Base-by-base conservation (phyloP, 2,888 invertebrate species). In the Dioctria linearis region DNA sequence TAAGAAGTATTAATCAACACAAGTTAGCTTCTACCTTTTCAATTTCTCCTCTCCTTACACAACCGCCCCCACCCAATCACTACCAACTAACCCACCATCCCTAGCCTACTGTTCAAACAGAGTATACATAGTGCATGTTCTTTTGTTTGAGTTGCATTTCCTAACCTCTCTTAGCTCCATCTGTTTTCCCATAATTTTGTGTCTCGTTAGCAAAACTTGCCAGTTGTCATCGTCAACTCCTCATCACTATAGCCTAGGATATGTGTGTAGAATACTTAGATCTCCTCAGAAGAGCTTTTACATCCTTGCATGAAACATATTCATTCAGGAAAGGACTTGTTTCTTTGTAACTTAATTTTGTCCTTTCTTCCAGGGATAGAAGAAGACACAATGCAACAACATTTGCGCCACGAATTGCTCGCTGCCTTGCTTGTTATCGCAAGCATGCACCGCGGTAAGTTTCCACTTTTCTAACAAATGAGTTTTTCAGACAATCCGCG, bases 371-470 rank as follows among this genome's bases (percentile, higher is more conserved):
- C 59, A 59, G 75, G 75, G 61, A 75, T 11, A 51, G 25, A 25
- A 25, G 25, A 75, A 13, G 25, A 71, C 75, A 80, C 59, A 59
- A 75, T 75, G 80, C 75, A 80, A 43, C 57, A 80, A 57, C 46
- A 67, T 78, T 78, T 80, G 43, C 67, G 61, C 51, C 49, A 69
- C 69, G 80, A 78, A 49, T 49, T 80, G 59, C 76, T 80, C 59
- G 69, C 69, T 37, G 49, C 42, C 40, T 76, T 76, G 42, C 67
- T 80, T 37, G 49, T 78, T 59, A 59, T 80, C 25, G 67, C 80
- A 40, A 61, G 49, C 51, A 78, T 80, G 67, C 59, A 80, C 51
- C 59, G 67, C 49, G 80, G 80, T 80, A 80, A 80, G 80, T 76
- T 4, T 57, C 59, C 43, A 75, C 75, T 75, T 46, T 67, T 65